Evolutionary conservation across 2,797 vertebrate genomes (phyloP), one percentile per base, ranked within the genome.

Genomic region (Rhabdophis nuchalis): DNA sequence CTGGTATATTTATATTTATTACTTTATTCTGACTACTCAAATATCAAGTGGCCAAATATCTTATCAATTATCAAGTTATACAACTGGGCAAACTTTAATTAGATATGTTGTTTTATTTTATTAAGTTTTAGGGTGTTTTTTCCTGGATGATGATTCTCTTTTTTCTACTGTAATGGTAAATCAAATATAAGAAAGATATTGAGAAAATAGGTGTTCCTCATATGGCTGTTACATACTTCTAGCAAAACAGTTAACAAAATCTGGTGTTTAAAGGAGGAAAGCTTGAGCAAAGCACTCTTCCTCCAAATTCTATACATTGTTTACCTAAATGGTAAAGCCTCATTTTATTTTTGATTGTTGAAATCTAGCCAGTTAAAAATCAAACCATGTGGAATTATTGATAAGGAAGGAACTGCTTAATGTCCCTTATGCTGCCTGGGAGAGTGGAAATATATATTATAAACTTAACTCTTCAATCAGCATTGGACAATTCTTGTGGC

Each of bases 201-300:
- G 77, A 46, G 41, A 46, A 82, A 82, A 82, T 25, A 5, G 72
- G 93, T 96, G 97, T 95, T 96, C 91, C 95, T 96, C 97, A 96
- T 93, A 93, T 94, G 96, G 96, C 95, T 89, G 95, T 93, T 96
- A 95, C 82, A 94, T 94, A 93, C 94, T 94, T 95, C 88, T 91
- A 91, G 94, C 82, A 94, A 93, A 94, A 36, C 96, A 96, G 96
- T 95, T 97, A 85, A 95, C 64, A 46, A 96, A 95, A 93, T 92
- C 95, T 89, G 7, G 92, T 88, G 58, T 94, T 95, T 90, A 93
- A 89, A 94, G 23, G 20, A 20, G 96, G 95, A 96, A 87, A 16
- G 41, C 95, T 97, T 97, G 90, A 87, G 95, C 1, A 13, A 25
- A 41, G 87, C 85, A 90, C 89, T 96, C 94, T 94, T 93, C 92